phyloP scores from a whole-genome alignment of 37 sponge, comb jelly and placozoan genomes.

The Spongia lamella region DNA sequence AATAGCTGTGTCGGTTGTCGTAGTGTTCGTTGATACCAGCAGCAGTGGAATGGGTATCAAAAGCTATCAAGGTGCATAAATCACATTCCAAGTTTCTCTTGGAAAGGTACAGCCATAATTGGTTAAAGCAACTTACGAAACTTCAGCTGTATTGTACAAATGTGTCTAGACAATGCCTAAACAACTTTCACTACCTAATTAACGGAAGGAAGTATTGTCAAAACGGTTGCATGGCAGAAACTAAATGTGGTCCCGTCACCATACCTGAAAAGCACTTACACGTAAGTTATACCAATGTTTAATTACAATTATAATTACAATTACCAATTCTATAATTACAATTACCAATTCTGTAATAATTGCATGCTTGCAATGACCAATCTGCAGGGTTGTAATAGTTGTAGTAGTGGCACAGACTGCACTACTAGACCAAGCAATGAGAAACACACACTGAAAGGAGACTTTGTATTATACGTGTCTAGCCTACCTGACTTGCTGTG shows the following conservation, averaged over 20 bases:
- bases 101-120: neutral
- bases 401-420: no score
- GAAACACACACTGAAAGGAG: neutral
- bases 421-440: no score
- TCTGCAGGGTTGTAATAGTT: no score
- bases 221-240: constrained; percentile 2
- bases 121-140: neutral
- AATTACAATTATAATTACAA: neutral
- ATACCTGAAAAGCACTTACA: constrained; percentile 40
- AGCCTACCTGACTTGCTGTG: constrained; percentile 1
- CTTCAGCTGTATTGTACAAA: neutral
- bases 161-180: neutral
- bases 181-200: constrained; percentile 3
- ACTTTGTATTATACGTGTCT: constrained; percentile 54
- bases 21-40: no score
- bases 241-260: constrained; percentile 35
- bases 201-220: constrained; percentile 22
- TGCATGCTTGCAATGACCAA: constrained; percentile 8
- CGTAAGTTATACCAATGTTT: neutral
- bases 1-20: no score
- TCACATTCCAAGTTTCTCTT: no score
- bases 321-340: constrained; percentile 1
- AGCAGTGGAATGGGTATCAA: no score
- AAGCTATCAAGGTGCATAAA: no score
- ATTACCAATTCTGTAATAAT: neutral